A percentile compares a stretch with the other conserved stretches of the same genome.
phyloP scores from a whole-genome alignment of 2,797 vertebrate species.

The Epinephelus awoara region DNA sequence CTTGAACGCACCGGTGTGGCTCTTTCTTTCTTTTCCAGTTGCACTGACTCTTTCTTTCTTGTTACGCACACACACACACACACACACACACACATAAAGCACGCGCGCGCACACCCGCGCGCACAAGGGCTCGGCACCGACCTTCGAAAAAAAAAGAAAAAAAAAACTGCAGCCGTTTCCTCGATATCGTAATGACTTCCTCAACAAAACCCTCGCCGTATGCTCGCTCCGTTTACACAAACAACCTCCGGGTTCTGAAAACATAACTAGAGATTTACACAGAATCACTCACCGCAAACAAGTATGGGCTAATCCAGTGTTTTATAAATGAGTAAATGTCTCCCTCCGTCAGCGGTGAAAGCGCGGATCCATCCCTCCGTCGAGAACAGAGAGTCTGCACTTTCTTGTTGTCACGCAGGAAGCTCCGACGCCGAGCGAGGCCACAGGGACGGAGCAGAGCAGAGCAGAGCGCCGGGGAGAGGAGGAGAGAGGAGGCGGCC shows the following conservation, averaged over 20 bases:
- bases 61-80: conserved; percentile 18
- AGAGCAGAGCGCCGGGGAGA: conserved; percentile 74
- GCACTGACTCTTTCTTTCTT: conserved; percentile 28
- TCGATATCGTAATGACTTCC: conserved; percentile 79
- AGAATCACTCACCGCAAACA: conserved; percentile 85
- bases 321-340: conserved; percentile 60
- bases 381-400: conserved; percentile 73
- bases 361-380: conserved; percentile 80
- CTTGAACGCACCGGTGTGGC: conserved; percentile 23
- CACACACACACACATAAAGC: conserved; percentile 6
- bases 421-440: conserved; percentile 80
- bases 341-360: conserved; percentile 66
- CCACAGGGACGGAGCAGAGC: conserved; percentile 77
- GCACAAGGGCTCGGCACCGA: conserved; percentile 48
- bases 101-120: conserved; percentile 29
- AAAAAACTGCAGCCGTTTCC: conserved; percentile 63
- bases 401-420: conserved; percentile 84
- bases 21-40: conserved; percentile 37
- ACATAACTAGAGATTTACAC: conserved; percentile 42
- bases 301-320: conserved; percentile 76
- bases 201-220: conserved; percentile 65
- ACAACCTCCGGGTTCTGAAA: conserved; percentile 62
- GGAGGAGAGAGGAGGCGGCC: conserved; percentile 78
- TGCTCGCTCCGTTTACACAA: conserved; percentile 58
- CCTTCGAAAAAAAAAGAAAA: conserved; percentile 35